phyloP scores from a whole-genome alignment of 2,797 vertebrate genomes.

The Phoeniculus purpureus region DNA sequence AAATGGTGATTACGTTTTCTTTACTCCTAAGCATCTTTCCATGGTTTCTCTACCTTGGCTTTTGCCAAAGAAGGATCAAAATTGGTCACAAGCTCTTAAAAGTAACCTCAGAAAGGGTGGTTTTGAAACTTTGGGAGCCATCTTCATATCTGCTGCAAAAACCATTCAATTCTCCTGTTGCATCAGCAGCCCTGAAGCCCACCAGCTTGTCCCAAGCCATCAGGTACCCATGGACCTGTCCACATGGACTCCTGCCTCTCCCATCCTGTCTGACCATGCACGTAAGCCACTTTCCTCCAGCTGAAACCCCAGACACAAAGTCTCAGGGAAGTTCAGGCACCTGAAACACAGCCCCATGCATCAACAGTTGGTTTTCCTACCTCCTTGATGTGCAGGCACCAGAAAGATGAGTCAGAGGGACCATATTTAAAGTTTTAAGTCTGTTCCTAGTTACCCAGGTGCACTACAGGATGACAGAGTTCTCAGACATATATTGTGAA shows the following conservation, averaged over 20 bases:
- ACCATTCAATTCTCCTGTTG: neutral
- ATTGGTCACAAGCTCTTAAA: neutral
- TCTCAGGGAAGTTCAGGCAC: neutral
- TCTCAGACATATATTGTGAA: neutral
- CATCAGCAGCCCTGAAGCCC: neutral
- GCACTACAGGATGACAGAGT: neutral
- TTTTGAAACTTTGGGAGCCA: neutral
- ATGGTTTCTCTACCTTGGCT: neutral
- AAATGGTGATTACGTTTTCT: neutral
- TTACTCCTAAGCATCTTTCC: neutral
- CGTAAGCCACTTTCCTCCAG: neutral
- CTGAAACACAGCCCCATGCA: neutral
- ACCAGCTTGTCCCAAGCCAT: accelerated
- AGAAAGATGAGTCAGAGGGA: neutral
- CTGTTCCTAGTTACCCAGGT: neutral
- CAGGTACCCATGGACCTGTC: no score
- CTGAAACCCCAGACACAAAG: neutral
- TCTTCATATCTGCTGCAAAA: neutral
- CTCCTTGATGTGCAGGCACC: neutral
- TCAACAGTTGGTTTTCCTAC: neutral
- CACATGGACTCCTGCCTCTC: neutral
- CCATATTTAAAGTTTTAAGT: neutral
- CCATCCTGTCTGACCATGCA: neutral
- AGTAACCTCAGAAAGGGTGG: accelerated
- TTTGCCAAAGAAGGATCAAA: neutral